A percentile compares a stretch with the other conserved stretches of the same genome.
Evolutionary conservation across 2,113 vertebrate species (phyloP).

Genomic region (Uria aalge): DNA sequence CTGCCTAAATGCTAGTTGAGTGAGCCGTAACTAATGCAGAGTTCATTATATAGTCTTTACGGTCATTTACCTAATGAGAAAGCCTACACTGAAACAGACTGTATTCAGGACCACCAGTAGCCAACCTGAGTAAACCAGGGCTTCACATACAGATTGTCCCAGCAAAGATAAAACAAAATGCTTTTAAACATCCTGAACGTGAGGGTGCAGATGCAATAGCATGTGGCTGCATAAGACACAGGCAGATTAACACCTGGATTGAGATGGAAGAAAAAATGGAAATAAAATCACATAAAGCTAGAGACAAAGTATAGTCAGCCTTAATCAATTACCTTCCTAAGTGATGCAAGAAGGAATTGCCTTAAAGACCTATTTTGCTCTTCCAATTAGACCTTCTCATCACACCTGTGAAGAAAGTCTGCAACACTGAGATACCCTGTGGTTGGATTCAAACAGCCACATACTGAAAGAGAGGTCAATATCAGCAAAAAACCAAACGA

Average conservation of each 20-base stretch:
- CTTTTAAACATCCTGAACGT: background rate
- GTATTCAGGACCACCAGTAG: background rate
- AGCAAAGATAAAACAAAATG: background rate
- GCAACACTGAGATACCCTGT: background rate
- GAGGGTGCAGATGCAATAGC: background rate
- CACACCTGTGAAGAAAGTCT: background rate
- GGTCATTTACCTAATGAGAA: background rate
- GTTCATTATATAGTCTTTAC: background rate
- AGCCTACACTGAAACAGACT: background rate
- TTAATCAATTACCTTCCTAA: background rate
- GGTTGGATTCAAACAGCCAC: background rate
- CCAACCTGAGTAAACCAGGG: background rate
- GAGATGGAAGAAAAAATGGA: background rate
- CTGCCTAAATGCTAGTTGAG: background rate
- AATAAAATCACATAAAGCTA: background rate
- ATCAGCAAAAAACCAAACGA: background rate
- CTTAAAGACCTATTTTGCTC: background rate
- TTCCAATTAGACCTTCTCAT: background rate
- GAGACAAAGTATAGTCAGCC: background rate
- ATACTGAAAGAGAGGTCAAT: background rate
- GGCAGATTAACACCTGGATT: background rate
- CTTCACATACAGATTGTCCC: background rate
- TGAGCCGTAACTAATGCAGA: background rate
- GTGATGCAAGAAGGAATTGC: background rate
- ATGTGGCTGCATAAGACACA: background rate